Base-by-base conservation (phyloP, 2,113 vertebrate species). In the Brevimyrus niger region DNA sequence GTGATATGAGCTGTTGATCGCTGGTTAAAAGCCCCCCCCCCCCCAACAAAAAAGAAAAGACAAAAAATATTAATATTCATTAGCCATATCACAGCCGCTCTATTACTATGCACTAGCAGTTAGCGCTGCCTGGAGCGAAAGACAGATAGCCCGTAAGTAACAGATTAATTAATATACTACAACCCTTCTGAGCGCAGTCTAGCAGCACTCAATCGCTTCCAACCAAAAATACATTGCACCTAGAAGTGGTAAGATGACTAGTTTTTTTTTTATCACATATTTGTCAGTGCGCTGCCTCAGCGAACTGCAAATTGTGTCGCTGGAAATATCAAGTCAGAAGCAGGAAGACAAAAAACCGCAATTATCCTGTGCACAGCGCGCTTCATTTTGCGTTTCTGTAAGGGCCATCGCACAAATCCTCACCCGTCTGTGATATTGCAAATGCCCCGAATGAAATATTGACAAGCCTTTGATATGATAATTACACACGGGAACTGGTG, bases 251-350 rank as follows among this genome's bases (percentile, higher is more conserved):
- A 53, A 19, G 47, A 93, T 94, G 92, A 89, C 47, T 84, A 92
- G 88, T 91, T 91, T 89, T 69, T 89, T 69, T 19, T 90, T 94
- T 91, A 94, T 95, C 53, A 94, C 94, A 95, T 87, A 94, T 94
- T 92, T 88, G 94, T 94, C 91, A 65, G 11, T 11, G 69, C 65
- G 65, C 89, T 85, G 90, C 89, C 90, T 92, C 91, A 91, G 91
- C 10, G n/a, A 69, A 3, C 8, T 69, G 61, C n/a, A 31, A 69
- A 69, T 69, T 69, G n/a, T 69, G 61, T n/a, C 91, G 51, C 42
- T 44, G 76, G n/a, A 82, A 82, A 82, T 92, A 80, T 27, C 44
- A 50, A 87, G 31, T 38, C n/a, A 50, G 47, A 87, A n/a, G 17
- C 44, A 31, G 27, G 27, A 84, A 42, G 3, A 44, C 42, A 42